phyloP scores from a whole-genome alignment of 2,888 invertebrate species.

The Agrilus cyanescens region DNA sequence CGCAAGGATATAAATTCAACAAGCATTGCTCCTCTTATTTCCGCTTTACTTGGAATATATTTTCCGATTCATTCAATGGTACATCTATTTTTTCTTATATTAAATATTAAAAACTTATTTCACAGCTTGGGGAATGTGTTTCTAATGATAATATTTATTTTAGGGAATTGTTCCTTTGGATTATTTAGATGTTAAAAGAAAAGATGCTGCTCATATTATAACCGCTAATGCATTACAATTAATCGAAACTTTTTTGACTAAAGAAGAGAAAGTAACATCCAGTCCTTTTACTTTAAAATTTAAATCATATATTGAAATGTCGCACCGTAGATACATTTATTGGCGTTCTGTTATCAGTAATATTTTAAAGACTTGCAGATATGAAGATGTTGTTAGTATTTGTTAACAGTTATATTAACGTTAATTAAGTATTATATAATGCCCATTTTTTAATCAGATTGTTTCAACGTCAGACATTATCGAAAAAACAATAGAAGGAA shows the following conservation, averaged over 20 bases:
- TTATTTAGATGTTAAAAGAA: constrained; percentile 44
- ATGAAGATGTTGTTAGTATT: constrained; percentile 33
- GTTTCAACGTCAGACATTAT: constrained; percentile 47
- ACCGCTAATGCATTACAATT: constrained; percentile 70
- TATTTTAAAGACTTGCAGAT: constrained; percentile 35
- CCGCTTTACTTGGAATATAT: constrained; percentile 71
- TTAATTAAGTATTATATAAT: neutral
- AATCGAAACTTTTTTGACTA: constrained; percentile 55
- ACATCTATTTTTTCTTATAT: constrained; percentile 16
- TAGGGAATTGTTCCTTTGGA: constrained; percentile 45
- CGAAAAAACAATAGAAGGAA: constrained; percentile 51
- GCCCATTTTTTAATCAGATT: constrained; percentile 30
- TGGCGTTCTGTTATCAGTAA: constrained; percentile 32
- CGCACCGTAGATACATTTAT: constrained; percentile 20
- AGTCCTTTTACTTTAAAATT: constrained; percentile 38
- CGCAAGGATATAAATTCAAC: constrained; percentile 70
- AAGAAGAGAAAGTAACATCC: constrained; percentile 48
- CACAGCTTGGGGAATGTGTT: constrained; percentile 5
- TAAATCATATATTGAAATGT: constrained; percentile 37
- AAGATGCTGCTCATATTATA: constrained; percentile 52
- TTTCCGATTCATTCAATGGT: constrained; percentile 84
- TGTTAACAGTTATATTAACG: constrained; percentile 7
- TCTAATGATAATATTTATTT: constrained; percentile 10
- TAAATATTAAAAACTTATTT: neutral
- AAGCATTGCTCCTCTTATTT: constrained; percentile 84